Conservation (phyloP, 2,113 vertebrate genomes). For the Condylura cristata region DNA sequence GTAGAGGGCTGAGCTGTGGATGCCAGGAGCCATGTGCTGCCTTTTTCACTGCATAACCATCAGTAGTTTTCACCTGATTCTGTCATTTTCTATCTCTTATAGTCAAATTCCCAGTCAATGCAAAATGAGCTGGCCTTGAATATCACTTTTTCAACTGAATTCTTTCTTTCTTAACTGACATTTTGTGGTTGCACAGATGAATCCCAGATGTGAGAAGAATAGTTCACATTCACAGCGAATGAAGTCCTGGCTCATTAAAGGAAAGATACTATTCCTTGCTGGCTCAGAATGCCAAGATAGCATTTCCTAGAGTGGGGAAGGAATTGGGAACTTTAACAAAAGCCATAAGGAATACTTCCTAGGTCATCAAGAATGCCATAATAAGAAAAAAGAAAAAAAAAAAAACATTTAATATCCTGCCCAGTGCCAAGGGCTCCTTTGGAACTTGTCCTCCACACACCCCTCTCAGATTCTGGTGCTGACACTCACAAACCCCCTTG, state of each 20-base stretch:
- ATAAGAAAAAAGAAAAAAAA: slow-evolving; percentile 25
- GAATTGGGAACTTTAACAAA: slow-evolving; percentile 56
- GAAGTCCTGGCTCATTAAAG: slow-evolving; percentile 69
- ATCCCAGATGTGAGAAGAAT: slow-evolving; percentile 79
- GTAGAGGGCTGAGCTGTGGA: too few relatives aligned
- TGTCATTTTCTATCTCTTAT: slow-evolving; percentile 61
- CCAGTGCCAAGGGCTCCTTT: not conserved
- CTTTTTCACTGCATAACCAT: not conserved
- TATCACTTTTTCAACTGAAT: slow-evolving; percentile 73
- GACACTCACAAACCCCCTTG: not conserved
- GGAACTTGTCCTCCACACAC: not conserved
- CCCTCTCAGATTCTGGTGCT: not conserved
- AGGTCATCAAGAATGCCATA: slow-evolving; percentile 58
- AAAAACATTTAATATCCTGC: not conserved
- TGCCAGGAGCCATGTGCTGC: fast-evolving
- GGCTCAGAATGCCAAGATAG: slow-evolving; percentile 64
- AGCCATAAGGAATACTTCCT: slow-evolving; percentile 62
- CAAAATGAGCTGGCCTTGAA: slow-evolving; percentile 34
- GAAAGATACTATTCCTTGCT: slow-evolving; percentile 67
- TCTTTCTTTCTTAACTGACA: slow-evolving; percentile 72
- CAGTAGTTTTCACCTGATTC: slow-evolving; percentile 63
- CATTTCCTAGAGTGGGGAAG: slow-evolving; percentile 60
- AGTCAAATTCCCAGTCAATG: slow-evolving; percentile 59
- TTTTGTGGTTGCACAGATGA: slow-evolving; percentile 78
- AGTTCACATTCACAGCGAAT: slow-evolving; percentile 67